These are phyloP conservation scores for Gallinago nigripennis DNA, from an alignment of 2,797 vertebrate species.

Conservation along the genomic window DNA sequence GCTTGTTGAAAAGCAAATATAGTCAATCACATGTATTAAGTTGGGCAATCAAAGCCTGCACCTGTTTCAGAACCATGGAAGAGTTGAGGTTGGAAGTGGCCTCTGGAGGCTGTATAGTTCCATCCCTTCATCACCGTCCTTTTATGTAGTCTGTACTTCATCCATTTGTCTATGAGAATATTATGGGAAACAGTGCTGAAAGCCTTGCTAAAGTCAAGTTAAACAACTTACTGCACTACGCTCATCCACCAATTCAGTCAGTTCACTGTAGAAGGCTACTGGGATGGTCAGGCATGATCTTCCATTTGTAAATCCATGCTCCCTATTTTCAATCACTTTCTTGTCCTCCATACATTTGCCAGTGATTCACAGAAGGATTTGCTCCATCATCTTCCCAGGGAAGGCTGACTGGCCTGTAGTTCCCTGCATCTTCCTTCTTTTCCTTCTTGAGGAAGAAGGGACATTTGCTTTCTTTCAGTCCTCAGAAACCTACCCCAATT, in stretches of 20 bases:
- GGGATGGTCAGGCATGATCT: not conserved
- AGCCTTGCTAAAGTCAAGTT: not conserved
- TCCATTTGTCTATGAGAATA: not conserved
- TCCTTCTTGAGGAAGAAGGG: not conserved
- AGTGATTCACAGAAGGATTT: not conserved
- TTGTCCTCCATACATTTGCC: not conserved
- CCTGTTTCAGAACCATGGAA: not conserved
- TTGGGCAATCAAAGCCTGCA: not conserved
- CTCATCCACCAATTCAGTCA: not conserved
- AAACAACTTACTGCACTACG: not conserved
- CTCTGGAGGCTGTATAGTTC: not conserved
- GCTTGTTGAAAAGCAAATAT: not conserved
- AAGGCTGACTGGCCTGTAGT: not conserved
- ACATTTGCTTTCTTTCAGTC: not conserved
- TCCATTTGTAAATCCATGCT: not conserved
- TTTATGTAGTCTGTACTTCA: not conserved
- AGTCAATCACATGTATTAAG: not conserved
- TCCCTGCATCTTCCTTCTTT: not conserved
- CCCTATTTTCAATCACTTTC: not conserved
- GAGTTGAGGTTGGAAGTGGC: not conserved
- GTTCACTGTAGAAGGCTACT: not conserved
- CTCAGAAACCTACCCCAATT: accelerated
- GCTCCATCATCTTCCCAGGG: not conserved
- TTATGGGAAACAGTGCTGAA: not conserved
- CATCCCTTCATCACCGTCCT: not conserved